These are phyloP conservation scores for Drosophila atroscutellata DNA, from an alignment of 2,888 invertebrate genomes.

Conservation along the genomic window DNA sequence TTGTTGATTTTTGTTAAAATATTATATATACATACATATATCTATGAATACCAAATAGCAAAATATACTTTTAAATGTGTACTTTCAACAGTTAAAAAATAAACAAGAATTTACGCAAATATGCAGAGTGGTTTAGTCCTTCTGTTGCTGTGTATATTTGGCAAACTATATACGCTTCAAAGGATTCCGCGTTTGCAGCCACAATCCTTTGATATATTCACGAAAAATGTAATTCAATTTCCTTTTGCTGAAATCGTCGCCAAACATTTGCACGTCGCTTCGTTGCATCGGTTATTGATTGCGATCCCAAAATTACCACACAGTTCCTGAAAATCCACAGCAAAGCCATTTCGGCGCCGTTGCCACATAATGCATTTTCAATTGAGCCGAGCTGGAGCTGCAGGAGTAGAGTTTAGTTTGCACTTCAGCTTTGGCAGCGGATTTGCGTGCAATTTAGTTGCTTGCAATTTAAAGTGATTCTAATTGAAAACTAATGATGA, in stretches of 20 bases:
- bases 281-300: constrained; percentile 51
- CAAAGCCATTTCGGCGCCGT: constrained; percentile 8
- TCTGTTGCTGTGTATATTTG: neutral
- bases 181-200: constrained; percentile 6
- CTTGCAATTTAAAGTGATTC: constrained; percentile 7
- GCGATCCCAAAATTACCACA: constrained; percentile 54
- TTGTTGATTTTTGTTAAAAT: neutral
- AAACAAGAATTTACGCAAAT: neutral
- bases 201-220: constrained; percentile 38
- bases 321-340: constrained; percentile 26
- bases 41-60: neutral
- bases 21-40: neutral
- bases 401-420: neutral
- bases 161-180: neutral
- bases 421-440: neutral
- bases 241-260: constrained; percentile 30
- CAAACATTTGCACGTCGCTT: constrained; percentile 21
- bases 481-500: constrained; percentile 14
- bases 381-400: constrained; percentile 36
- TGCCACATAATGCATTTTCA: constrained; percentile 30
- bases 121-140: neutral
- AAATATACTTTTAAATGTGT: neutral
- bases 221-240: constrained; percentile 74
- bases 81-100: neutral
- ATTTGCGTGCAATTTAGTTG: constrained; percentile 14